phyloP scores from a whole-genome alignment of 2,888 invertebrate genomes.

The Stenchaetothrips biformis region DNA sequence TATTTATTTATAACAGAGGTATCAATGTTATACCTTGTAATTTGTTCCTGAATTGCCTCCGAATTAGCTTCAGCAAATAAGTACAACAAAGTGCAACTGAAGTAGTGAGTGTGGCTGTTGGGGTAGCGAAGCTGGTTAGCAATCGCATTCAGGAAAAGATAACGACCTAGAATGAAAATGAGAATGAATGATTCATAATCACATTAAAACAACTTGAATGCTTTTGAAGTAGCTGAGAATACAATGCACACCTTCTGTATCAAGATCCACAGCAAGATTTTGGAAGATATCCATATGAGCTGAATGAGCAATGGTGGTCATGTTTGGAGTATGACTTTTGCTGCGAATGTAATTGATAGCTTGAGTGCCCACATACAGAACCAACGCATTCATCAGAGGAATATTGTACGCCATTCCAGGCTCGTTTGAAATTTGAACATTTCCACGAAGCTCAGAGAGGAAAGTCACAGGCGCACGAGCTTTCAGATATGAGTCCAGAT shows the following conservation, averaged over 20 bases:
- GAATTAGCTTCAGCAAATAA: conserved; percentile 96
- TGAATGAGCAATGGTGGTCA: conserved; percentile 97
- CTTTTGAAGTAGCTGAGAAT: neutral
- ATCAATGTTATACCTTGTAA: conserved; percentile 55
- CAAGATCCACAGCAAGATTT: conserved; percentile 95
- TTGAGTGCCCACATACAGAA: conserved; percentile 95
- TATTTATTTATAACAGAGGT: neutral
- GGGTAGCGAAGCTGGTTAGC: conserved; percentile 98
- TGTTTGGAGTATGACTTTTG: conserved; percentile 88
- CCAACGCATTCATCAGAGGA: conserved; percentile 93
- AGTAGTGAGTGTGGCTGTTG: conserved; percentile 99
- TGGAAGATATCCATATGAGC: conserved; percentile 99
- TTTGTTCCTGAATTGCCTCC: conserved; percentile 97
- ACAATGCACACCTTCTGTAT: conserved; percentile 78
- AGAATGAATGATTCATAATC: conserved; percentile 1
- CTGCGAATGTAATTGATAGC: conserved; percentile 87
- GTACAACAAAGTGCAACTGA: conserved; percentile 94
- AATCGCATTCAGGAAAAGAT: conserved; percentile 95
- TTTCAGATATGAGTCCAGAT: conserved; percentile 93
- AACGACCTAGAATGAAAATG: conserved; percentile 53
- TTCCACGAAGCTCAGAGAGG: conserved; percentile 83
- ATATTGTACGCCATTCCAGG: conserved; percentile 92
- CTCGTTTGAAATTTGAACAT: conserved; percentile 80
- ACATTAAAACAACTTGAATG: neutral
- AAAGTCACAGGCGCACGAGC: conserved; percentile 93